Evolutionary conservation across 1,140 invertebrate genomes (phyloP), one percentile per base, ranked within the genome.

Genomic region (Apis dorsata): DNA sequence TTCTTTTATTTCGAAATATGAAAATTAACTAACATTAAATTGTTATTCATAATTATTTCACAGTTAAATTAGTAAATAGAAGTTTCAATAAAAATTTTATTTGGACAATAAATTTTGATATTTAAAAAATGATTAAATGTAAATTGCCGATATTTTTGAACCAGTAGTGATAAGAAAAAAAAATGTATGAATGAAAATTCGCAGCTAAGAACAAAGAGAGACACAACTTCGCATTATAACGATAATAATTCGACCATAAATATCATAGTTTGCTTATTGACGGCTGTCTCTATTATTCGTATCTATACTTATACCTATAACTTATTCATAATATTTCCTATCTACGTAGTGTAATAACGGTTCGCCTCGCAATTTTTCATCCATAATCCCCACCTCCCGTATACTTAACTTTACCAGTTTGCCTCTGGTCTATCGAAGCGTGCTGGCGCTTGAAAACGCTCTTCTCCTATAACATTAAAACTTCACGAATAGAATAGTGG

Each of bases 381-480:
- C 44, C 60, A 3, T 24, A 62, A 51, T 51, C 44, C 49, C n/a
- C 4, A 5, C 15, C n/a, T 21, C 9, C 13, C 5, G 10, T 5
- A 75, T 11, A 17, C 8, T 17, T 49, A 80, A 55, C 19, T 71
- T 13, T 4, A 9, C 4, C 4, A 74, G 59, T 65, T 63, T 21
- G n/a, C 60, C 74, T 63, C 59, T 73, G 15, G 34, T 53, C 51
- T 65, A 65, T 80, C 70, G 51, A 8, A 19, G 49, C 49, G 28
- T 63, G 57, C 3, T 51, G 21, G 49, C n/a, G 11, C 51, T 66
- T 8, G 63, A 65, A 77, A 77, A 34, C 28, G n/a, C 49, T 51
- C 19, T 55, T n/a, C 59, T 63, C 17, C 21, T 24, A 57, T 73
- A 55, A 63, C 68, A 19, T 81, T 66, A 57, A 81, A 81, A 75